Conservation (phyloP, 37 sponge, comb jelly and placozoan species). For the Geodia barretti region DNA sequence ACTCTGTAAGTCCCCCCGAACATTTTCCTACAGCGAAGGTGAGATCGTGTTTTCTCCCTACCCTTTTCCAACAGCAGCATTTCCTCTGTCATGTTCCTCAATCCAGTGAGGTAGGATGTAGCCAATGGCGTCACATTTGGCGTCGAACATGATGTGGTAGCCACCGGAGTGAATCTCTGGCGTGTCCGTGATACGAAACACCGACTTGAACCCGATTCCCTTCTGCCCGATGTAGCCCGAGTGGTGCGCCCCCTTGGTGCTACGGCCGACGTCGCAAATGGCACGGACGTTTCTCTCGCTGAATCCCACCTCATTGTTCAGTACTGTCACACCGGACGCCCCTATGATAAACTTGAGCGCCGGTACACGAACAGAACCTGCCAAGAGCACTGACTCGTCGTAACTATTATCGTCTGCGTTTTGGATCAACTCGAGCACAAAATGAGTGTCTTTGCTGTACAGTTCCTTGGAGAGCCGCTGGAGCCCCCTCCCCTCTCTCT, state of each 20-base stretch:
- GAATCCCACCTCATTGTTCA: conserved; percentile 75
- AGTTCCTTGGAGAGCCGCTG: conserved; percentile 68
- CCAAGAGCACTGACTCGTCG: not conserved
- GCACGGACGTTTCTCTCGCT: conserved; percentile 64
- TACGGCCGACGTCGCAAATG: conserved; percentile 67
- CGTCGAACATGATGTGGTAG: conserved; percentile 59
- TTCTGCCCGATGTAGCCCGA: conserved; percentile 78
- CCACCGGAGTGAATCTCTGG: conserved; percentile 69
- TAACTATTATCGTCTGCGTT: conserved; percentile 77
- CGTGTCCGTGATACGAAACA: conserved; percentile 63
- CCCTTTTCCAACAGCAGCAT: not conserved
- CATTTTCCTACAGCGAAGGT: too few relatives aligned
- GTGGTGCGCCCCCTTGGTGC: conserved; percentile 58
- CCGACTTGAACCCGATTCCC: conserved; percentile 78
- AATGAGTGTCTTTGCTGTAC: conserved; percentile 79
- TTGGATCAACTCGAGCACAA: conserved; percentile 75
- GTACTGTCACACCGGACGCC: conserved; percentile 13
- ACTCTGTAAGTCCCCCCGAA: too few relatives aligned
- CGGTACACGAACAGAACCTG: conserved; percentile 15
- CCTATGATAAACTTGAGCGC: conserved; percentile 53
- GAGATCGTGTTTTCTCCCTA: too few relatives aligned
- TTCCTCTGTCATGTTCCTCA: not conserved
- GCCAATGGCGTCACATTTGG: conserved; percentile 60
- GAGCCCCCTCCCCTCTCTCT: conserved; percentile 54
- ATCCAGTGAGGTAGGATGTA: conserved; percentile 74